These are phyloP conservation scores for Hypothenemus hampei DNA, from an alignment of 1,140 invertebrate genomes.

Conservation along the genomic window DNA sequence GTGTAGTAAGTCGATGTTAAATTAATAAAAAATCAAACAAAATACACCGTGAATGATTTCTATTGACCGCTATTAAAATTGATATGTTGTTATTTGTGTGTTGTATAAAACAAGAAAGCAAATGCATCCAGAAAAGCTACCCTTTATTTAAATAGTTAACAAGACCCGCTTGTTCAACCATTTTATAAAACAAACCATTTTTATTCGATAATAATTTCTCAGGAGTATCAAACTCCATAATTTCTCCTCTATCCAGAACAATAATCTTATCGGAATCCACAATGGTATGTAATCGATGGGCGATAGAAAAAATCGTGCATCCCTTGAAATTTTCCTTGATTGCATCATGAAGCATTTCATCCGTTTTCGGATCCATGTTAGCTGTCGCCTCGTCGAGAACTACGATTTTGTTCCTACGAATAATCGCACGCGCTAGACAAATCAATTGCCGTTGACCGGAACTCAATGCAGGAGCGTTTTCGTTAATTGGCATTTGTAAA, in stretches of 20 bases:
- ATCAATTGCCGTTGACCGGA: slow-evolving; percentile 75
- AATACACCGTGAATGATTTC: too few relatives aligned
- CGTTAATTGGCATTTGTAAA: slow-evolving; percentile 48
- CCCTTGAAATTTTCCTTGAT: slow-evolving; percentile 65
- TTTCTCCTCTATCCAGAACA: slow-evolving; percentile 57
- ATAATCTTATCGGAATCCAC: slow-evolving; percentile 61
- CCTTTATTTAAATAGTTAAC: slow-evolving; percentile 8
- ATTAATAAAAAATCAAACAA: too few relatives aligned
- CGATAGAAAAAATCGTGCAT: slow-evolving; percentile 81
- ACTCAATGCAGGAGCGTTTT: slow-evolving; percentile 68
- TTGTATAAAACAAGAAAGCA: too few relatives aligned
- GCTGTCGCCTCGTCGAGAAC: slow-evolving; percentile 74
- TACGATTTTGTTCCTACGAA: slow-evolving; percentile 69
- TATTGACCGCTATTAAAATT: too few relatives aligned
- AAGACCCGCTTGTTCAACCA: slow-evolving; percentile 53
- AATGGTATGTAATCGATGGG: slow-evolving; percentile 78
- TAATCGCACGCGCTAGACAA: slow-evolving; percentile 70
- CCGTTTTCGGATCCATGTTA: slow-evolving; percentile 66
- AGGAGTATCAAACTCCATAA: slow-evolving; percentile 63
- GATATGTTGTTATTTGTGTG: too few relatives aligned
- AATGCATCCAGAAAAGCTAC: too few relatives aligned
- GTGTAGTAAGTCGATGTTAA: too few relatives aligned
- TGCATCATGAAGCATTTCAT: slow-evolving; percentile 66
- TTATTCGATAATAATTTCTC: slow-evolving; percentile 54
- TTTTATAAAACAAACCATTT: slow-evolving; percentile 55